These are phyloP conservation scores for Sylvicapra grimmia DNA, from an alignment of 2,113 vertebrate species.

Conservation along the genomic window DNA sequence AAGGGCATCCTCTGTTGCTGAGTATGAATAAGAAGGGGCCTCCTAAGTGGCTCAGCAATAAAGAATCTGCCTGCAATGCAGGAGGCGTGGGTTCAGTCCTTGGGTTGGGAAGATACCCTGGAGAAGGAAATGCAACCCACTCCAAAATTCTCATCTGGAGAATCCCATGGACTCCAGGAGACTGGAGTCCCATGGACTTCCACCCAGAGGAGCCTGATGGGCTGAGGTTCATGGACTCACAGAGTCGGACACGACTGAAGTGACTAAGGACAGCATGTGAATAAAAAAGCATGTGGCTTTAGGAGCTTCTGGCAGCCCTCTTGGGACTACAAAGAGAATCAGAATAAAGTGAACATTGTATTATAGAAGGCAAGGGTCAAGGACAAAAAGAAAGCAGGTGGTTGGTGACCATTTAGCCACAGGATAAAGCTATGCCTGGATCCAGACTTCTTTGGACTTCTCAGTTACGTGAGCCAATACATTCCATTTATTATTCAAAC, in stretches of 20 bases:
- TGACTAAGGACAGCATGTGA: neutral
- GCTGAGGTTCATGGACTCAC: neutral
- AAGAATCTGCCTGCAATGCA: neutral
- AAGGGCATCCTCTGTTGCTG: neutral
- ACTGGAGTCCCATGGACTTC: neutral
- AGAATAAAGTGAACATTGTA: conserved; percentile 36
- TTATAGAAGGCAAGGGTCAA: neutral
- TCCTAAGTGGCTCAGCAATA: neutral
- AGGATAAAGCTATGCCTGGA: conserved; percentile 7
- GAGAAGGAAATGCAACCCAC: neutral
- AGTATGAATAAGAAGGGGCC: neutral
- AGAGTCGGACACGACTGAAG: neutral
- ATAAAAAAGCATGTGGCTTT: neutral
- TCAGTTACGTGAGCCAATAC: conserved; percentile 39
- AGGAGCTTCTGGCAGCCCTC: neutral
- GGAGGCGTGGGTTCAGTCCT: neutral
- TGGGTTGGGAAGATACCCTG: neutral
- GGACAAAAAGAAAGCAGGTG: conserved; percentile 15
- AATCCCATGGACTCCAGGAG: neutral
- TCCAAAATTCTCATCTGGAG: neutral
- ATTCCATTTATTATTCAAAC: conserved; percentile 51
- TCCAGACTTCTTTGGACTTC: conserved; percentile 20
- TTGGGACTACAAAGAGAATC: neutral
- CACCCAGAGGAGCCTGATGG: neutral
- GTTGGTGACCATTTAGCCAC: neutral